These are phyloP conservation scores for Oscheius onirici DNA, from an alignment of 2,888 invertebrate species.

Conservation along the genomic window DNA sequence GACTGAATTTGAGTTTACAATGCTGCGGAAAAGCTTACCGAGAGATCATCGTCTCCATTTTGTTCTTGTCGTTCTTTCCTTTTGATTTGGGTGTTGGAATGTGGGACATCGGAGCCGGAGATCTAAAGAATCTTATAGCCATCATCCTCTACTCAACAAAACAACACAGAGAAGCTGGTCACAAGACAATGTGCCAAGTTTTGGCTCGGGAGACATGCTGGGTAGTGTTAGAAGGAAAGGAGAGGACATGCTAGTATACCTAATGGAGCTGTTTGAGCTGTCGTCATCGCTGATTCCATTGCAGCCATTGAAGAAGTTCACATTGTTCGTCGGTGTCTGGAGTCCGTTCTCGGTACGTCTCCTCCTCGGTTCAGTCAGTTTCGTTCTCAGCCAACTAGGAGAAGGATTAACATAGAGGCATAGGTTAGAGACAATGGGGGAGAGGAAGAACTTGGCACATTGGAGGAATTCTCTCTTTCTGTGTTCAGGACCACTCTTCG, in stretches of 20 bases:
- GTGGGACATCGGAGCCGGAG: not conserved
- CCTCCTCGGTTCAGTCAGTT: conserved; percentile 18
- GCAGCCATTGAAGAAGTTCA: not conserved
- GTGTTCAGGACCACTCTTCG: not conserved
- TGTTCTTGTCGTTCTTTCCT: conserved; percentile 4
- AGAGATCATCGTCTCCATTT: conserved; percentile 27
- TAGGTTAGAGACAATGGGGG: not conserved
- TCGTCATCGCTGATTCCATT: conserved; percentile 33
- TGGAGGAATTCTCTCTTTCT: conserved; percentile 3
- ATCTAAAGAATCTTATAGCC: not conserved
- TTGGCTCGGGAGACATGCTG: conserved; percentile 16
- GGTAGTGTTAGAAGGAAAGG: not conserved
- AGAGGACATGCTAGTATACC: conserved; percentile 14
- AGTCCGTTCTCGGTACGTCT: conserved; percentile 10
- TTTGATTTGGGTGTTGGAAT: not conserved
- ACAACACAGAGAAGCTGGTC: not conserved
- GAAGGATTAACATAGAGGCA: conserved; percentile 4
- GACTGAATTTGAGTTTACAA: conserved; percentile 17
- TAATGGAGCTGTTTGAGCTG: conserved; percentile 31
- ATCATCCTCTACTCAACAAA: not conserved
- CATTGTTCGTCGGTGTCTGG: not conserved
- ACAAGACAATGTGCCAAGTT: conserved; percentile 9
- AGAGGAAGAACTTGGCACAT: not conserved
- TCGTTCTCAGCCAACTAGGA: conserved; percentile 32
- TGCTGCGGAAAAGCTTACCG: conserved; percentile 3